A percentile compares a stretch with the other conserved stretches of the same genome.
Evolutionary conservation across 2,888 invertebrate species (phyloP).

Genomic region (Chrysolina oricalcia): DNA sequence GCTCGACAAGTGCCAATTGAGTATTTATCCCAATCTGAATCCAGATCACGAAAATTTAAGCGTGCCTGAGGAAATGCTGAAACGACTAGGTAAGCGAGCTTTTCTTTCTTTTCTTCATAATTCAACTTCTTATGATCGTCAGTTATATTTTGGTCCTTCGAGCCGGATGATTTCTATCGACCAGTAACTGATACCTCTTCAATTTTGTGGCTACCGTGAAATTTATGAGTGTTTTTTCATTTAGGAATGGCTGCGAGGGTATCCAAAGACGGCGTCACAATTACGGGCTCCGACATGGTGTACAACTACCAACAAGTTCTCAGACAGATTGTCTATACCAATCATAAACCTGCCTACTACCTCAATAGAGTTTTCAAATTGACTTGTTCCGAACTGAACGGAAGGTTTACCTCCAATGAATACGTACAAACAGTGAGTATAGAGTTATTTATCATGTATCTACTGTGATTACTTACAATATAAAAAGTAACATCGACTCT

Average conservation of each 20-base stretch:
- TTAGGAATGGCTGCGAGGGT: conserved; percentile 80
- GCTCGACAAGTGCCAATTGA: conserved; percentile 94
- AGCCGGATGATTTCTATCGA: background rate
- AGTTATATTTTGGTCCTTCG: background rate
- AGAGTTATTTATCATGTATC: background rate
- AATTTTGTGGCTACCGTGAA: no score
- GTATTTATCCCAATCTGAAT: conserved; percentile 95
- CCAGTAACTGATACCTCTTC: background rate
- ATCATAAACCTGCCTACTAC: conserved; percentile 96
- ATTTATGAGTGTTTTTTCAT: conserved; percentile 67
- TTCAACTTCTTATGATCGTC: no score
- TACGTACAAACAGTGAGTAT: conserved; percentile 89
- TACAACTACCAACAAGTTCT: conserved; percentile 83
- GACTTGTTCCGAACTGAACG: conserved; percentile 94
- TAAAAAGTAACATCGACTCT: no score
- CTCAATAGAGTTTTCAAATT: conserved; percentile 96
- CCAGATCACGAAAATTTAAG: conserved; percentile 94
- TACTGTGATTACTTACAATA: no score
- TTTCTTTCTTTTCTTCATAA: no score
- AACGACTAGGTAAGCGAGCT: conserved; percentile 75
- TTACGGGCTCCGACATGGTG: conserved; percentile 86
- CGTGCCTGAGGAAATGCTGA: conserved; percentile 83
- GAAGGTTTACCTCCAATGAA: conserved; percentile 95
- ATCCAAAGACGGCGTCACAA: conserved; percentile 90
- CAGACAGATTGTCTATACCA: conserved; percentile 91